Percentiles rank a stretch among this genome's conserved stretches.
These are phyloP conservation scores for Neolamprologus caudopunctatus DNA, from an alignment of 2,113 vertebrate species.

Conservation along the genomic window DNA sequence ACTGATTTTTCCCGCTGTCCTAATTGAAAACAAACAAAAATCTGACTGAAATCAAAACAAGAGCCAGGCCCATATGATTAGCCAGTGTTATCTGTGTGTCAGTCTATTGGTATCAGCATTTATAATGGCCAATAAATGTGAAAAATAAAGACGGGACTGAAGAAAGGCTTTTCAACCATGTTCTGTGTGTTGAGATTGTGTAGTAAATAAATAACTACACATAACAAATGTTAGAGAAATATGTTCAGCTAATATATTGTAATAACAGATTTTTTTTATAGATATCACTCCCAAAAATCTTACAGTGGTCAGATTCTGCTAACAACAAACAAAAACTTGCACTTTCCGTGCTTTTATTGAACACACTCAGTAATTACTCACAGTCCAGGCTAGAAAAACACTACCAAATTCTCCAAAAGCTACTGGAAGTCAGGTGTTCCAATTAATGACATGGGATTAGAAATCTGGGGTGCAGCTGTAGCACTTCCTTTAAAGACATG, in stretches of 20 bases:
- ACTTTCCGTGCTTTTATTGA: neutral
- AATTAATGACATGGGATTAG: neutral
- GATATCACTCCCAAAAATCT: neutral
- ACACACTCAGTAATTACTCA: neutral
- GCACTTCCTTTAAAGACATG: neutral
- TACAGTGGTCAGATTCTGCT: neutral
- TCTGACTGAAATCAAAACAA: neutral
- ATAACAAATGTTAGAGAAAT: neutral
- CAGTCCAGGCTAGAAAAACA: neutral
- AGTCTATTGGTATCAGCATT: neutral
- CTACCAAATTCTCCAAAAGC: neutral
- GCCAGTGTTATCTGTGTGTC: neutral
- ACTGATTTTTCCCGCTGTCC: neutral
- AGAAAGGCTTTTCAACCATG: neutral
- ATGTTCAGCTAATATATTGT: neutral
- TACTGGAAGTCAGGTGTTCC: neutral
- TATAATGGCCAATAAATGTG: neutral
- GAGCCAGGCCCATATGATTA: neutral
- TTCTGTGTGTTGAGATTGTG: neutral
- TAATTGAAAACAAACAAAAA: neutral
- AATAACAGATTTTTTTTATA: neutral
- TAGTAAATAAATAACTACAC: neutral
- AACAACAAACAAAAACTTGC: neutral
- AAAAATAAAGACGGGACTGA: neutral
- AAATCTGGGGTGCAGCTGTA: neutral